Evolutionary conservation across 2,888 invertebrate genomes (phyloP).

Genomic region (Heliconius erato): DNA sequence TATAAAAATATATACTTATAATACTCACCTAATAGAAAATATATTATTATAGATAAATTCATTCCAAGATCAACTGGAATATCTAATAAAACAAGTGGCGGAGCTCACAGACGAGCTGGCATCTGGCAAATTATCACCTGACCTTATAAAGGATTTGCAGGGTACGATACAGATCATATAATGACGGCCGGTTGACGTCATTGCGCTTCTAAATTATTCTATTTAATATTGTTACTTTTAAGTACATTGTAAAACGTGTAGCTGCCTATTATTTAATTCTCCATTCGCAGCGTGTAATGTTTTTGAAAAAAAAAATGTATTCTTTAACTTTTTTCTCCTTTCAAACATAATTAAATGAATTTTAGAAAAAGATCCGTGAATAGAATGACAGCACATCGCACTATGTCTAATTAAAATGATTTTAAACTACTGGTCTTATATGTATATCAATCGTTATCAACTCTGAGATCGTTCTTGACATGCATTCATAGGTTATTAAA

Average conservation of each 20-base stretch:
- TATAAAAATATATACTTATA: background rate
- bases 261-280: background rate
- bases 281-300: background rate
- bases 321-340: background rate
- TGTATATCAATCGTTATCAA: too few species aligned
- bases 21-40: background rate
- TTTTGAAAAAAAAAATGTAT: too few species aligned
- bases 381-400: too few species aligned
- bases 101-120: constrained; percentile 54
- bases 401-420: too few species aligned
- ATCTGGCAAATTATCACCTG: constrained; percentile 66
- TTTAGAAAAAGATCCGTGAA: too few species aligned
- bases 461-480: too few species aligned
- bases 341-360: too few species aligned
- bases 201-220: background rate
- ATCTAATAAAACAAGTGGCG: constrained; percentile 73
- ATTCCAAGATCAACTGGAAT: constrained; percentile 81
- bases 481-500: too few species aligned
- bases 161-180: constrained; percentile 57
- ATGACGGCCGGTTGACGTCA: background rate
- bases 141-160: constrained; percentile 73
- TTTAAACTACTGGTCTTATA: too few species aligned
- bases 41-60: constrained; percentile 69
- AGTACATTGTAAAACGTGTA: constrained; percentile 49
- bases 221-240: background rate